Base-by-base conservation (phyloP, 2,888 invertebrate genomes). In the Plebejus argus region DNA sequence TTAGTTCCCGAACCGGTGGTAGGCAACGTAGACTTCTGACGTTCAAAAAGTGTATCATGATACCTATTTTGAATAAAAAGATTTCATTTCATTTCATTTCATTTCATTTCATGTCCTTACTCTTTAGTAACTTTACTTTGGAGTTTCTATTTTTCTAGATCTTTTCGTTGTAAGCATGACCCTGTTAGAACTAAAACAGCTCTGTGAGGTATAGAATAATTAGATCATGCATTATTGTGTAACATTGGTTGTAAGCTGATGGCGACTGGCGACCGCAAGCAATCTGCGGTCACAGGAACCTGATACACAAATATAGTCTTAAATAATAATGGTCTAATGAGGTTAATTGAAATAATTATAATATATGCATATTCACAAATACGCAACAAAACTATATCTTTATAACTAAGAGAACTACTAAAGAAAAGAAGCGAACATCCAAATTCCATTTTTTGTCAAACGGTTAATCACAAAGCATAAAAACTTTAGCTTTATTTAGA, bases 191-290 rank as follows among this genome's bases (percentile, higher is more conserved):
- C 18, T 53, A 53, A 53, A 18, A 18, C 49, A 53, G 0, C 53
- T 18, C 12, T 18, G 18, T 18, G 1, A 53, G 53, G 23, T 61
- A 12, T 23, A 61, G 4, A 61, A 58, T 58, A 58, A 61, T 61
- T 66, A 66, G 66, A 66, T 66, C 66, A 66, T 66, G 66, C 28
- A 18, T 28, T 28, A 28, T 74, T 74, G 49, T 49, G 49, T 74
- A 53, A 49, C 28, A 23, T 12, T 74, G 74, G 49, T 49, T 23
- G 15, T 28, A 10, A n/a, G 15, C 7, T 28, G 20, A n/a, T 39
- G 28, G 28, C 23, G 74, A 15, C 4, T n/a, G 49, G 72, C 12
- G 49, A 74, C 74, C 74, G 53, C 74, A 74, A 28, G 53, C 74
- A 23, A 15, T 74, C 74, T 28, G 23, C 74, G 28, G 74, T 74